Percentiles rank a stretch among this genome's conserved stretches.
phyloP scores from a whole-genome alignment of 2,113 vertebrate genomes.

The Apeltes quadracus region DNA sequence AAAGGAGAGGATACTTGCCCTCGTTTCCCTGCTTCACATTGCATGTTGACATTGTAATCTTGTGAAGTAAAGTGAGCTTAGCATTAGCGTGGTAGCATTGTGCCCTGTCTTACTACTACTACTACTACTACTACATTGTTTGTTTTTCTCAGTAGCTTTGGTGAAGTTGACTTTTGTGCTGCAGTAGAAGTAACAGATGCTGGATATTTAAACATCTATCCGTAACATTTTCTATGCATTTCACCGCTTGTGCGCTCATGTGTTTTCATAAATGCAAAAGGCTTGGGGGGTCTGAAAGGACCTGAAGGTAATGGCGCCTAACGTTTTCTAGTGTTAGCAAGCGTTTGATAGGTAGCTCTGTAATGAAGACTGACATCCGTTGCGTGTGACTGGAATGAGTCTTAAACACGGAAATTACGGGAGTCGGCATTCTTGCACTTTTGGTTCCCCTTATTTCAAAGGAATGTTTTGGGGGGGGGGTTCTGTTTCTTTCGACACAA shows the following conservation, averaged over 20 bases:
- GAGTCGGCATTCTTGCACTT: too few species aligned
- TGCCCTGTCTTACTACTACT: not conserved
- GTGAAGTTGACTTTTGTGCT: not conserved
- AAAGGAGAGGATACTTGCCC: not conserved
- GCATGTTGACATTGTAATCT: too few species aligned
- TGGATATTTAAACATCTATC: not conserved
- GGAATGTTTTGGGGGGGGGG: too few species aligned
- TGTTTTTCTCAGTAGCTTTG: not conserved
- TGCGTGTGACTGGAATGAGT: not conserved
- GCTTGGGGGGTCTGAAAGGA: too few species aligned
- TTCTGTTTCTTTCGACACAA: too few species aligned
- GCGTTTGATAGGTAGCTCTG: not conserved
- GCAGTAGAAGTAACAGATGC: not conserved
- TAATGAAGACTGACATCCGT: too few species aligned
- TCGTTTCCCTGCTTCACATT: not conserved
- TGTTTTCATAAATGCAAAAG: too few species aligned
- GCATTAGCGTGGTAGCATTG: conserved; percentile 1
- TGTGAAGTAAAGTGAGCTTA: not conserved
- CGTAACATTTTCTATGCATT: not conserved
- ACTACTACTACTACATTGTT: not conserved
- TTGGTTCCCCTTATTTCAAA: too few species aligned
- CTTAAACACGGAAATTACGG: too few species aligned
- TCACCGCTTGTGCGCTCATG: not conserved
- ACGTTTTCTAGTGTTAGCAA: too few species aligned
- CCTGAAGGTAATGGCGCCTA: not conserved